Conservation (phyloP, 2,113 vertebrate species). For the Callithrix jacchus region DNA sequence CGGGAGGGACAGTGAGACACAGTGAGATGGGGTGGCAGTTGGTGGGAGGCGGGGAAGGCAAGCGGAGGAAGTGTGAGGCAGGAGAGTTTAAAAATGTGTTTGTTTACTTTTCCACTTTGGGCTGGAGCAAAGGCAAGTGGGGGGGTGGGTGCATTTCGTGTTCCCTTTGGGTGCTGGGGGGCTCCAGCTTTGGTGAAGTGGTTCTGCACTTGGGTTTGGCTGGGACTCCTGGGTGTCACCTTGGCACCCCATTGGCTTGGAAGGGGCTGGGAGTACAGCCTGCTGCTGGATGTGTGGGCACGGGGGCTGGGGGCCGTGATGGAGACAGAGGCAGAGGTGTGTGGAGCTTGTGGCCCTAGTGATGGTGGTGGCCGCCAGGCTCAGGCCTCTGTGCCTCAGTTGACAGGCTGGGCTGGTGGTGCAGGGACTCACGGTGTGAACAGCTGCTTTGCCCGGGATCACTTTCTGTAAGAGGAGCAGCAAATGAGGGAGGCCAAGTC, state of each 20-base stretch:
- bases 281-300: fast-evolving
- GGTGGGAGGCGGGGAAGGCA: slow-evolving; percentile 41
- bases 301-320: neutral
- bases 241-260: neutral
- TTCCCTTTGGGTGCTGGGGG: neutral
- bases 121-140: neutral
- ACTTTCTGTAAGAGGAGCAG: neutral
- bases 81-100: slow-evolving; percentile 28
- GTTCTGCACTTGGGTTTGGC: neutral
- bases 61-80: neutral
- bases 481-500: neutral
- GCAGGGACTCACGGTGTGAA: neutral
- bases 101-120: slow-evolving; percentile 31
- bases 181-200: neutral
- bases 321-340: neutral
- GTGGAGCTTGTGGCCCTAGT: neutral
- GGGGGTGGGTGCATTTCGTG: fast-evolving
- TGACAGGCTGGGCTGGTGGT: neutral
- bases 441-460: neutral
- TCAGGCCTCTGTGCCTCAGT: neutral
- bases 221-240: neutral
- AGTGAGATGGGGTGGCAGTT: neutral
- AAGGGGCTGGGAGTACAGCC: neutral
- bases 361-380: neutral
- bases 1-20: neutral